Conservation (phyloP, 2,888 invertebrate genomes). For the Eubasilissa splendida region DNA sequence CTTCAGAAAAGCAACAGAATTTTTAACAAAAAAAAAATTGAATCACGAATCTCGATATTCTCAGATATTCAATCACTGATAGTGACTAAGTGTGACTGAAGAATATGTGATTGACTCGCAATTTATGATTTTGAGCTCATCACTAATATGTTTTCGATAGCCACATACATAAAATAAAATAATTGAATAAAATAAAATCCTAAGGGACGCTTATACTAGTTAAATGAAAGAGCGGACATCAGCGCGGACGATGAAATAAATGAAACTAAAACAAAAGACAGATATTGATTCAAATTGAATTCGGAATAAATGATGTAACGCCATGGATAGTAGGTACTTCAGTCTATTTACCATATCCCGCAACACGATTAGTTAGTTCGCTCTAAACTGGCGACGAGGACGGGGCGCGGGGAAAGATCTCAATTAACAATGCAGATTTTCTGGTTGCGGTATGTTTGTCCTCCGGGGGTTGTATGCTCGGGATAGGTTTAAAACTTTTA, state of each 20-base stretch:
- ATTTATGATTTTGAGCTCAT: too few species aligned
- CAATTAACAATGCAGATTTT: conserved; percentile 73
- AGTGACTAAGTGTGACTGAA: too few species aligned
- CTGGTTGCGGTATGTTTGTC: conserved; percentile 59
- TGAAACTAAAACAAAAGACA: neutral
- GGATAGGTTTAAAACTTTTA: conserved; percentile 18
- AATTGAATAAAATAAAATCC: too few species aligned
- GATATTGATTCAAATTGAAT: conserved; percentile 30
- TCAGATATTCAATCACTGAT: too few species aligned
- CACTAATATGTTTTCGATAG: too few species aligned
- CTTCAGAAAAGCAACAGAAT: too few species aligned
- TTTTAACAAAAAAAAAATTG: too few species aligned
- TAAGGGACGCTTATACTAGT: too few species aligned
- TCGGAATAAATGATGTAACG: conserved; percentile 26
- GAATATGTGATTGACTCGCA: too few species aligned
- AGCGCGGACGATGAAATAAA: neutral
- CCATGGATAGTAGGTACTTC: conserved; percentile 13
- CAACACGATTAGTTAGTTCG: conserved; percentile 43
- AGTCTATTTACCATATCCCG: conserved; percentile 45
- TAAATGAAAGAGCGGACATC: neutral
- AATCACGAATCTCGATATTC: too few species aligned
- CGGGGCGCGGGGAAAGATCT: conserved; percentile 22
- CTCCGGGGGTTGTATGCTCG: neutral
- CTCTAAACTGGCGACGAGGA: neutral
- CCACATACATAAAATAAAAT: too few species aligned